Conservation (phyloP, 2,888 invertebrate species). For the Mythimna albipuncta region DNA sequence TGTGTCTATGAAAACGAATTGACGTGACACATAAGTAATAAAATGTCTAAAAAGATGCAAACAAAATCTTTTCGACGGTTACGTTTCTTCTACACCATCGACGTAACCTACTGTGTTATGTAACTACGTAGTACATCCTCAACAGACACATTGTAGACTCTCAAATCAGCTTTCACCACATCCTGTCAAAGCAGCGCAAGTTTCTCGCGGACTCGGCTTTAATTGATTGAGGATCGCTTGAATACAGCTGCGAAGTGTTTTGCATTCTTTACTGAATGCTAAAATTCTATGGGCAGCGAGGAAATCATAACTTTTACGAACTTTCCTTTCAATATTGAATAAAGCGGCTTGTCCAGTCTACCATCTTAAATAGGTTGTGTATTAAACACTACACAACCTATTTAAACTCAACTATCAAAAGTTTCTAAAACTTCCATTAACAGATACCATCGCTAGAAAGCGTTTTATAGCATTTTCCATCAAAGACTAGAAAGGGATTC, state of each 20-base stretch:
- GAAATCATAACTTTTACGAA: slow-evolving; percentile 6
- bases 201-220: slow-evolving; percentile 29
- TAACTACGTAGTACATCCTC: slow-evolving; percentile 7
- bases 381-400: no score
- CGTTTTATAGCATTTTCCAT: slow-evolving; percentile 4
- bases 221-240: slow-evolving; percentile 41
- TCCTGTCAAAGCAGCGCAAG: slow-evolving; percentile 38
- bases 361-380: background rate
- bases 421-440: slow-evolving; percentile 1
- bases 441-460: background rate
- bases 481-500: slow-evolving; percentile 10
- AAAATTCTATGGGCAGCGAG: slow-evolving; percentile 10
- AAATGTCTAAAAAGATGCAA: no score
- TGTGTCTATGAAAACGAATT: no score
- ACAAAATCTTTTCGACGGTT: background rate
- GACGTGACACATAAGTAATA: no score
- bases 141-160: slow-evolving; percentile 20
- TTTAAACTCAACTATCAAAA: background rate
- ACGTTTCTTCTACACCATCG: background rate
- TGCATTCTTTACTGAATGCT: slow-evolving; percentile 25
- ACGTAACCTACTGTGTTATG: background rate
- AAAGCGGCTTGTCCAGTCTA: background rate
- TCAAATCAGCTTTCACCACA: slow-evolving; percentile 38
- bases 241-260: slow-evolving; percentile 11
- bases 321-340: slow-evolving; percentile 3